A percentile compares a stretch with the other conserved stretches of the same genome.
phyloP scores from a whole-genome alignment of 1,140 invertebrate genomes.

The Drosophila funebris region DNA sequence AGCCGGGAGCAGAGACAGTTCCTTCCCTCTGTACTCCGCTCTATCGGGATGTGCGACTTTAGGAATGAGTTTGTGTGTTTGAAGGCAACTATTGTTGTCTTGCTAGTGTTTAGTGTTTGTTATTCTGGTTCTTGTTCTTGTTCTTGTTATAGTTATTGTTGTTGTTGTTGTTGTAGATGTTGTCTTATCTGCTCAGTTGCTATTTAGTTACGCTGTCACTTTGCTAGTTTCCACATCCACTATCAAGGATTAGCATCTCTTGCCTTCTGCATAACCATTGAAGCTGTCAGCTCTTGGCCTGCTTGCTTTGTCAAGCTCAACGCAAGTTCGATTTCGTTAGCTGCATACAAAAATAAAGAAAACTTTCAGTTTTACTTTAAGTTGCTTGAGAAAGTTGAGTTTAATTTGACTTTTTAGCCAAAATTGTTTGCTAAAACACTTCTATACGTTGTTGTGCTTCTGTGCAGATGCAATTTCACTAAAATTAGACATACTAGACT shows the following conservation, averaged over 20 bases:
- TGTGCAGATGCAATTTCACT: no score
- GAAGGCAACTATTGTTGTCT: constrained; percentile 54
- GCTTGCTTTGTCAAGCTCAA: not conserved
- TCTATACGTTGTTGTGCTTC: no score
- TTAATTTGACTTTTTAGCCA: no score
- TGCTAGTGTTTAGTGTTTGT: constrained; percentile 14
- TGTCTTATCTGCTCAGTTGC: constrained; percentile 47
- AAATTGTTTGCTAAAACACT: no score
- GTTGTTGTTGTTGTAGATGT: constrained; percentile 2
- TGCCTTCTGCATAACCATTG: not conserved
- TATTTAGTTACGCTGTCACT: constrained; percentile 53
- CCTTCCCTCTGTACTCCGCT: not conserved
- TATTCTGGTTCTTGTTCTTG: not conserved
- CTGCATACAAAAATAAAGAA: constrained; percentile 6
- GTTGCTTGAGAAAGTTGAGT: not conserved
- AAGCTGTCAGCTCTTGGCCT: not conserved
- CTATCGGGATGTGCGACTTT: not conserved
- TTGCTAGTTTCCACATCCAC: constrained; percentile 46
- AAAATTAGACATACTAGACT: no score
- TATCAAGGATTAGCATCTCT: not conserved
- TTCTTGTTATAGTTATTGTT: not conserved
- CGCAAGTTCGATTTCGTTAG: constrained; percentile 2
- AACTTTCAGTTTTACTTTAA: not conserved
- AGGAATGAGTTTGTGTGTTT: constrained; percentile 31
- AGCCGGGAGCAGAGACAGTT: constrained; percentile 1